Evolutionary conservation across 2,113 vertebrate species (phyloP).

Genomic region (Poecile atricapillus): DNA sequence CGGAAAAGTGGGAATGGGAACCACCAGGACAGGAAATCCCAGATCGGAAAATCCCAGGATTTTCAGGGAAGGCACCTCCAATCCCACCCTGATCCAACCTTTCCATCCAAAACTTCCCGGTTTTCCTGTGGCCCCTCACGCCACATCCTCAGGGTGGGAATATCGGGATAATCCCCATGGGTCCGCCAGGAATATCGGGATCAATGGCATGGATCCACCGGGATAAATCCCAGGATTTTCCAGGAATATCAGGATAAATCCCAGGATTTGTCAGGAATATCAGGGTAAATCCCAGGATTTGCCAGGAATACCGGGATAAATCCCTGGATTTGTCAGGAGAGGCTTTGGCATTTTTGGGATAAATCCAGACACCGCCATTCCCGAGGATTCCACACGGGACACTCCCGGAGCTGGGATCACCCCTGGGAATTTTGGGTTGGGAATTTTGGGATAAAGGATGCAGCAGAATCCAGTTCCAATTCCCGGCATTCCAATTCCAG

Average conservation of each 20-base stretch:
- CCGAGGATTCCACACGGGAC: rapidly evolving
- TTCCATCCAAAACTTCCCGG: background rate
- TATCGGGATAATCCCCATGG: too few relatives aligned
- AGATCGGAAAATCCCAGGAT: background rate
- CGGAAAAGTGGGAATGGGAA: background rate
- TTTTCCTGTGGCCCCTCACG: background rate
- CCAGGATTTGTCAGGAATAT: too few relatives aligned
- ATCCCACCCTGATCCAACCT: background rate
- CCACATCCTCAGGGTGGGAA: too few relatives aligned
- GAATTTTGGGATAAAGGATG: background rate
- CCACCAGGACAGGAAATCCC: background rate
- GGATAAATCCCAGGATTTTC: too few relatives aligned
- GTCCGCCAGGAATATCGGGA: too few relatives aligned
- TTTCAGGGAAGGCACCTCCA: background rate
- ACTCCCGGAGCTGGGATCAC: background rate
- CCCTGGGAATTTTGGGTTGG: background rate
- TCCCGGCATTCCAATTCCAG: background rate
- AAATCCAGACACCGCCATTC: background rate
- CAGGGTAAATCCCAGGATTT: too few relatives aligned
- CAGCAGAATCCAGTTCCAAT: background rate
- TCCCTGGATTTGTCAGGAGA: too few relatives aligned
- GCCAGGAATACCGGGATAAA: too few relatives aligned
- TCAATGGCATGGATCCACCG: too few relatives aligned
- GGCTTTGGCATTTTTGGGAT: background rate
- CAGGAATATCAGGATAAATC: too few relatives aligned